Percentiles rank a stretch among this genome's conserved stretches.
Conservation (phyloP, 2,113 vertebrate genomes). For the Nyctereutes procyonoides region DNA sequence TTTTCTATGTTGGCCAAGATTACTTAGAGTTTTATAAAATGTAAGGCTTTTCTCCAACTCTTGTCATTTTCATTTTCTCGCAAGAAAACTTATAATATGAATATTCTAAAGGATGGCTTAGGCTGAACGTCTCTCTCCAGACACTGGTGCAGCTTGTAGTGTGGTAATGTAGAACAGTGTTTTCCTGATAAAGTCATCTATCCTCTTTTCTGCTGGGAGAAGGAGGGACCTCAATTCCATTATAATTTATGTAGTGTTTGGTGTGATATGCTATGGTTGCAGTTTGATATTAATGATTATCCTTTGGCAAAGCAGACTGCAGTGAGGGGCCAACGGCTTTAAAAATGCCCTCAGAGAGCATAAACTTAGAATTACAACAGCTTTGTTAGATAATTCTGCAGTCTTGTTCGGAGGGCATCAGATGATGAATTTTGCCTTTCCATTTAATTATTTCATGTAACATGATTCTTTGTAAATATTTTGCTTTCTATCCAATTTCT, state of each 20-base stretch:
- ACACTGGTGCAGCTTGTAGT: not conserved
- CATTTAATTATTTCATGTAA: slow-evolving; percentile 32
- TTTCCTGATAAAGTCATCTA: not conserved
- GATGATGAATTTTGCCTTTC: slow-evolving; percentile 35
- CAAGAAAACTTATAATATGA: slow-evolving; percentile 13
- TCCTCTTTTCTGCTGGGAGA: not conserved
- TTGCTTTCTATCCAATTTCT: not conserved
- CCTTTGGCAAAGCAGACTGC: slow-evolving; percentile 10
- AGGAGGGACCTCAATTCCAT: not conserved
- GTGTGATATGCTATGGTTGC: not conserved
- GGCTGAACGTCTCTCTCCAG: not conserved
- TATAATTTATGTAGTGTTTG: slow-evolving; percentile 30
- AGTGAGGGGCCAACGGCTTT: slow-evolving; percentile 47
- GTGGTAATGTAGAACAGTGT: not conserved
- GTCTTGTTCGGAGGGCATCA: slow-evolving; percentile 1
- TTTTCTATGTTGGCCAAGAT: slow-evolving; percentile 8
- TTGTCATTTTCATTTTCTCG: slow-evolving; percentile 28
- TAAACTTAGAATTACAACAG: not conserved
- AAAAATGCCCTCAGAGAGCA: not conserved
- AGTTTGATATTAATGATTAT: not conserved
- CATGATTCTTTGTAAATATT: not conserved
- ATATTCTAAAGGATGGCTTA: not conserved
- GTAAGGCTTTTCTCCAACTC: not conserved
- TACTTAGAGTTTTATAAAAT: slow-evolving; percentile 61
- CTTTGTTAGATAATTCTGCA: not conserved